Conservation (phyloP, 2,888 invertebrate species). For the Saturnia japonica region DNA sequence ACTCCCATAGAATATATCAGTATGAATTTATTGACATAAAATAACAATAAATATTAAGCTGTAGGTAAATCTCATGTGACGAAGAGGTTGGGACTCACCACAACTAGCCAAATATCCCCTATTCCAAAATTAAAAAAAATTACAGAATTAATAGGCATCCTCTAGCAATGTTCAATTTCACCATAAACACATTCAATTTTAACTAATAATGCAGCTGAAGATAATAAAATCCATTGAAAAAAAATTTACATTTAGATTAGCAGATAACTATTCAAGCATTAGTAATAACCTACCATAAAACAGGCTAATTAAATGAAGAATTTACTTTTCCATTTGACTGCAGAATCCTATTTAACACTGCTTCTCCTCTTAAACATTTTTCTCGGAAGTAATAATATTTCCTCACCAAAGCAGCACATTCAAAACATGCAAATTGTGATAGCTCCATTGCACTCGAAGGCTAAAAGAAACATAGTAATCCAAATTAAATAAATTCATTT, state of each 20-base stretch:
- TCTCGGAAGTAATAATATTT: slow-evolving; percentile 63
- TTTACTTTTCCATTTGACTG: slow-evolving; percentile 54
- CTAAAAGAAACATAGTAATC: slow-evolving; percentile 38
- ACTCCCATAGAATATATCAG: too few species aligned
- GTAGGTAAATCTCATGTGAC: too few species aligned
- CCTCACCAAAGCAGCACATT: slow-evolving; percentile 57
- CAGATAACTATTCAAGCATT: neutral
- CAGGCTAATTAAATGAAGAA: neutral
- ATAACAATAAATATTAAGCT: too few species aligned
- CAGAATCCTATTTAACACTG: slow-evolving; percentile 50
- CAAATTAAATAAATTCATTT: neutral
- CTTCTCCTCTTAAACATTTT: slow-evolving; percentile 55
- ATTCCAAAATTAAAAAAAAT: too few species aligned
- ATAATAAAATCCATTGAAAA: too few species aligned
- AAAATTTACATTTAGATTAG: neutral
- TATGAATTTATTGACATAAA: too few species aligned
- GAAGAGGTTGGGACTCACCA: too few species aligned
- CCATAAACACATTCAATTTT: too few species aligned
- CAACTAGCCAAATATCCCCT: too few species aligned
- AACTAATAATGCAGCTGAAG: too few species aligned
- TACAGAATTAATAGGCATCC: too few species aligned
- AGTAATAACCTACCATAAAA: slow-evolving; percentile 2
- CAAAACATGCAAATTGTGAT: slow-evolving; percentile 58
- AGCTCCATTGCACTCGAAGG: slow-evolving; percentile 41
- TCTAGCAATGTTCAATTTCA: too few species aligned